These are phyloP conservation scores for Linnaemya tessellans DNA, from an alignment of 2,888 invertebrate genomes.

Conservation along the genomic window DNA sequence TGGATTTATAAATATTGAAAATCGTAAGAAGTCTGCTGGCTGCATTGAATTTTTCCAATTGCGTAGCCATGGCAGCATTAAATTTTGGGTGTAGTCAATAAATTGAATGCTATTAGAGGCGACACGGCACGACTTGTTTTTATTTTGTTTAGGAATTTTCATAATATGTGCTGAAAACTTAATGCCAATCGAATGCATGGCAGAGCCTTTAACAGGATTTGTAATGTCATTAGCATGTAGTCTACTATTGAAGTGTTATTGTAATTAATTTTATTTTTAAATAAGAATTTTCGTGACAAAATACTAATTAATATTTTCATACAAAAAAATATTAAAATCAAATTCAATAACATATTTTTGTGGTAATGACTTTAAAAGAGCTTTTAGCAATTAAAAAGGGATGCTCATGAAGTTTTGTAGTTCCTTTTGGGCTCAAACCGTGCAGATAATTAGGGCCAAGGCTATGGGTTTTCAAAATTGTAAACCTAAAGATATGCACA, in stretches of 20 bases:
- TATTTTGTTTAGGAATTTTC: constrained; percentile 35
- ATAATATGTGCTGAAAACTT: constrained; percentile 62
- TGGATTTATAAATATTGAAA: constrained; percentile 4
- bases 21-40: not conserved
- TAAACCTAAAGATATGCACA: too few relatives aligned
- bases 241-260: constrained; percentile 38
- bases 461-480: too few relatives aligned
- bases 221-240: constrained; percentile 66
- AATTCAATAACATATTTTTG: too few relatives aligned
- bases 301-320: too few relatives aligned
- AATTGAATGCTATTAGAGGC: constrained; percentile 7
- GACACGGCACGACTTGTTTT: not conserved
- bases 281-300: not conserved
- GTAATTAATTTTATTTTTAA: constrained; percentile 3
- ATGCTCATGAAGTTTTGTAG: too few relatives aligned
- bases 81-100: constrained; percentile 52
- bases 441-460: too few relatives aligned
- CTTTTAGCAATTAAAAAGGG: too few relatives aligned
- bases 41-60: constrained; percentile 39
- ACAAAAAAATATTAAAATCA: too few relatives aligned
- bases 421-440: too few relatives aligned
- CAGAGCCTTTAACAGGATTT: constrained; percentile 55
- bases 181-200: constrained; percentile 51
- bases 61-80: constrained; percentile 50
- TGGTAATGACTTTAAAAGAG: too few relatives aligned